Evolutionary conservation across 1,140 invertebrate genomes (phyloP).

Genomic region (Drosophila tristis): DNA sequence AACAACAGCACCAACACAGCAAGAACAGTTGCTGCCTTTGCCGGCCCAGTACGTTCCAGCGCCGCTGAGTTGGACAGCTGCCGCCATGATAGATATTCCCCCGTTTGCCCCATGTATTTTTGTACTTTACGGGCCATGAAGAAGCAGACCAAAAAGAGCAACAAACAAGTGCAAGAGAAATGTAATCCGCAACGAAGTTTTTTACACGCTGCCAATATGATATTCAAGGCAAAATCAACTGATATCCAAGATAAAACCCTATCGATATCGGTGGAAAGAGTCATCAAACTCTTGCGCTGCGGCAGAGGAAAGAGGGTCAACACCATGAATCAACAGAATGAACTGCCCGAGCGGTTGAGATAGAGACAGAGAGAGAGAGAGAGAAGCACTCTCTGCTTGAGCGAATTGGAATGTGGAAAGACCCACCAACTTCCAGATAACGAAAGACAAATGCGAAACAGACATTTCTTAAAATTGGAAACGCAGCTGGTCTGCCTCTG

Average conservation of each 20-base stretch:
- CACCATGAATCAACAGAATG: background rate
- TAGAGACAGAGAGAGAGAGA: background rate
- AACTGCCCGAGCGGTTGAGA: background rate
- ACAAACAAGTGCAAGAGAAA: constrained; percentile 9
- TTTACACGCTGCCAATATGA: background rate
- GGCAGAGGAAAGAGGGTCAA: background rate
- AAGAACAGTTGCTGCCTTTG: constrained; percentile 19
- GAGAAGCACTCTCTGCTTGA: background rate
- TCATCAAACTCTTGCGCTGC: too few relatives aligned
- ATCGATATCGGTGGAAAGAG: background rate
- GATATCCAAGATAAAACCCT: background rate
- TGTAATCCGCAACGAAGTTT: background rate
- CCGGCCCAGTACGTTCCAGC: constrained; percentile 38
- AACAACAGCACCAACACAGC: constrained; percentile 32
- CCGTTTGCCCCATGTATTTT: constrained; percentile 56
- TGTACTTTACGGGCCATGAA: constrained; percentile 62
- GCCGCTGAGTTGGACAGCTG: constrained; percentile 63
- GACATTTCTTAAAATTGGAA: constrained; percentile 29
- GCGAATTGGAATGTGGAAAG: constrained; percentile 9
- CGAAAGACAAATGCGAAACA: constrained; percentile 8
- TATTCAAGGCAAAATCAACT: too few relatives aligned
- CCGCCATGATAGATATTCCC: constrained; percentile 59
- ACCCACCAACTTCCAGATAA: constrained; percentile 17
- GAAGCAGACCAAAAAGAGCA: constrained; percentile 33
- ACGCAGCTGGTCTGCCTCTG: constrained; percentile 19